These are phyloP conservation scores for Ceuthmochares aereus DNA, from an alignment of 2,113 vertebrate genomes.

Conservation along the genomic window DNA sequence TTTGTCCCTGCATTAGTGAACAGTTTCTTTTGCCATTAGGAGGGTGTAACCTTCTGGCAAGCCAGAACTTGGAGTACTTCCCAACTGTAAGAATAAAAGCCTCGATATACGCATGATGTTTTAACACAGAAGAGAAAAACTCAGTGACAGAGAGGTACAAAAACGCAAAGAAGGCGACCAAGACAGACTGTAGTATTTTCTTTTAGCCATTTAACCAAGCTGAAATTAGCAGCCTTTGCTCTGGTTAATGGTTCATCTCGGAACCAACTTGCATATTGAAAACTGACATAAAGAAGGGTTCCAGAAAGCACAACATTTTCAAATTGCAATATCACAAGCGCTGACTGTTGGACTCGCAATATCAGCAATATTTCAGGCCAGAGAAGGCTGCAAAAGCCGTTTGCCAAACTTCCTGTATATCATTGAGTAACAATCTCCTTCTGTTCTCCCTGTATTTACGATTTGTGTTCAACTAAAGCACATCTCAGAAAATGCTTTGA, in stretches of 20 bases:
- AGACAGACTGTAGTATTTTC: neutral
- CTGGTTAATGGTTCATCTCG: neutral
- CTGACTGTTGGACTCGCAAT: neutral
- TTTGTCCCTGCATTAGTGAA: neutral
- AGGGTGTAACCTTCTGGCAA: slow-evolving; percentile 37
- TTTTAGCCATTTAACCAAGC: neutral
- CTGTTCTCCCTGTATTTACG: neutral
- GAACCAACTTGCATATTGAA: neutral
- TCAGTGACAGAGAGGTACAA: neutral
- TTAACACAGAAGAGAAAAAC: neutral
- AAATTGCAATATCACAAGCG: neutral
- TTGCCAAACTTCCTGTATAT: neutral
- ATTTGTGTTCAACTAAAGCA: neutral
- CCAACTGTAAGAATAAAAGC: neutral
- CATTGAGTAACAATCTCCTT: neutral
- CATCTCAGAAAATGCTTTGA: neutral
- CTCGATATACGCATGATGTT: neutral
- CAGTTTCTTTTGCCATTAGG: neutral
- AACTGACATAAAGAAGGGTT: neutral
- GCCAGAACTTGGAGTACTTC: neutral
- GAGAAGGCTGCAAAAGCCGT: neutral
- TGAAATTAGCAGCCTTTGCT: neutral
- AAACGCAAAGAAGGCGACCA: neutral
- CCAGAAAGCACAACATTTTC: neutral
- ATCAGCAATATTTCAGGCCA: neutral